phyloP scores from a whole-genome alignment of 2,888 invertebrate genomes.

The Xestia sexstrigata region DNA sequence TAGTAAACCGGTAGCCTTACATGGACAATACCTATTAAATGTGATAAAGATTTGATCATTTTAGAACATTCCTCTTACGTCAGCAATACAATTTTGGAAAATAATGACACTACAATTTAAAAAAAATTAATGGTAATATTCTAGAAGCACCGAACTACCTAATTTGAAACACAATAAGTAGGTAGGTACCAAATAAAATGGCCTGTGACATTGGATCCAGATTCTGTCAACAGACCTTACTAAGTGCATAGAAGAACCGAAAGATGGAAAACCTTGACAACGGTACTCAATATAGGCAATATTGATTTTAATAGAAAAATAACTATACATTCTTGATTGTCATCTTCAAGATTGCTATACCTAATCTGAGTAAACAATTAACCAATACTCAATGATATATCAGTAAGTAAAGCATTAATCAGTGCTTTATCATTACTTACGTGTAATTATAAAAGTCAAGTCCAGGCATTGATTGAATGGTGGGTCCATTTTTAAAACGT shows the following conservation, averaged over 20 bases:
- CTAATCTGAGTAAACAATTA: constrained; percentile 5
- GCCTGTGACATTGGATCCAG: background rate
- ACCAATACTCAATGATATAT: constrained; percentile 8
- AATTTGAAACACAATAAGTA: background rate
- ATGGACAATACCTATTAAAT: background rate
- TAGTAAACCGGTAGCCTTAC: background rate
- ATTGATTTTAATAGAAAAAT: background rate
- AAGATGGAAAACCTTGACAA: background rate
- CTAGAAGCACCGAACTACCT: background rate
- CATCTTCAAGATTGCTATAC: background rate
- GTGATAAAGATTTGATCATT: constrained; percentile 27
- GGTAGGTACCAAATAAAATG: background rate
- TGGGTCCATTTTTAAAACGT: constrained; percentile 9
- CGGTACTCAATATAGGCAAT: background rate
- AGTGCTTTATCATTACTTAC: constrained; percentile 2
- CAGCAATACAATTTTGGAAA: constrained; percentile 8
- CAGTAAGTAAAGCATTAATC: constrained; percentile 21
- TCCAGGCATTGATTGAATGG: constrained; percentile 4
- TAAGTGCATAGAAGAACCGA: background rate
- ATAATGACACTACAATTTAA: background rate
- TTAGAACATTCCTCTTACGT: constrained; percentile 6
- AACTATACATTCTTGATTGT: too few species aligned
- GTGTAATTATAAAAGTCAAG: constrained; percentile 21
- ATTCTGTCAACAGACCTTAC: background rate
- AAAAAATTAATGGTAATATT: background rate